Percentiles rank a stretch among this genome's conserved stretches.
Evolutionary conservation across 2,888 invertebrate genomes (phyloP).

Genomic region (Eupithecia pulchellata): DNA sequence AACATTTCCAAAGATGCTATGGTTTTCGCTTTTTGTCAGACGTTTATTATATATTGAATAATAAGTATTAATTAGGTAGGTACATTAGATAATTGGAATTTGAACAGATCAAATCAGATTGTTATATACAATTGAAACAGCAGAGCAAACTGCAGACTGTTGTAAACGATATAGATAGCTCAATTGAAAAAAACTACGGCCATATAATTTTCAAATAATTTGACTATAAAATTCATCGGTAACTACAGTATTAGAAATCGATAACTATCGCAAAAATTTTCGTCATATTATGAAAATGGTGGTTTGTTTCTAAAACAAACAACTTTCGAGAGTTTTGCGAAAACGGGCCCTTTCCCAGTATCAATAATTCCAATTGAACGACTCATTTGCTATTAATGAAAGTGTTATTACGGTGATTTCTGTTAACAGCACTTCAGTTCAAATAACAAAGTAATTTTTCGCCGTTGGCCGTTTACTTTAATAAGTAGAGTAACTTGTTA

Average conservation of each 20-base stretch:
- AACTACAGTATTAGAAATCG: not conserved
- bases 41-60: not conserved
- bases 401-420: constrained; percentile 18
- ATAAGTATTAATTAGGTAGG: not conserved
- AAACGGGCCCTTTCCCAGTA: constrained; percentile 21
- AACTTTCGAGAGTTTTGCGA: constrained; percentile 20
- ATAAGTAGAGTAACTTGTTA: not conserved
- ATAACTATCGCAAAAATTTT: not conserved
- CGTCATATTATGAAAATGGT: not conserved
- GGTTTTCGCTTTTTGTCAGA: not conserved
- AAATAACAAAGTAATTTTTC: constrained; percentile 8
- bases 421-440: constrained; percentile 13
- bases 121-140: too few species aligned
- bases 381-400: constrained; percentile 27
- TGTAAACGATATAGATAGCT: too few species aligned
- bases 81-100: too few species aligned
- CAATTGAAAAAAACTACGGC: not conserved
- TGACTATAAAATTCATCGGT: not conserved
- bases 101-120: too few species aligned
- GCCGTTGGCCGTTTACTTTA: not conserved
- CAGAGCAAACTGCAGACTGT: too few species aligned
- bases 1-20: constrained; percentile 26
- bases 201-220: not conserved
- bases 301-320: constrained; percentile 22
- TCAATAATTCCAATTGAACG: constrained; percentile 27